Evolutionary conservation across 2,113 vertebrate genomes (phyloP).

Genomic region (Eonycteris spelaea): DNA sequence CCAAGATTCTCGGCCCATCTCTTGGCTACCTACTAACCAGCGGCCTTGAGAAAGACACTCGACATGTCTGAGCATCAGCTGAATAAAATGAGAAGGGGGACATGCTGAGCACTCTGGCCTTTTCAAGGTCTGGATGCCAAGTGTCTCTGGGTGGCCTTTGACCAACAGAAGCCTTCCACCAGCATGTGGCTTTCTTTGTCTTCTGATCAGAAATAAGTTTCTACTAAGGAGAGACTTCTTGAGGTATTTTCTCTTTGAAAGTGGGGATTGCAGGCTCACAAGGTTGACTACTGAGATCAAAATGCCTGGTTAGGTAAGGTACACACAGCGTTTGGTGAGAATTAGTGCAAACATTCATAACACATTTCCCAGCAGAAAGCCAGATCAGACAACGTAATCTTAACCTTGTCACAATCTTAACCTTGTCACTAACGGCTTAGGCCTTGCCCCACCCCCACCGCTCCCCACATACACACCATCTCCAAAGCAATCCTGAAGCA

Average conservation of each 20-base stretch:
- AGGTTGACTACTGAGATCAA: background rate
- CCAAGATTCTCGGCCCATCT: background rate
- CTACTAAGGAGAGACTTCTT: background rate
- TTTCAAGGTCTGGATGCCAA: background rate
- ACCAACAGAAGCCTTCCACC: background rate
- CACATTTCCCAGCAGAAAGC: background rate
- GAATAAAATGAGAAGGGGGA: background rate
- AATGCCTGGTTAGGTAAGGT: background rate
- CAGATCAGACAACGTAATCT: background rate
- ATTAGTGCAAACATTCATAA: background rate
- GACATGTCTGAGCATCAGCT: background rate
- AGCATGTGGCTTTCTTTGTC: background rate
- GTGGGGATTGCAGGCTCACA: background rate
- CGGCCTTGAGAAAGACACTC: background rate
- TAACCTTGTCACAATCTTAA: background rate
- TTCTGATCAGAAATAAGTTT: background rate
- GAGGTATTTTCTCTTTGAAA: background rate
- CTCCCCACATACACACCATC: background rate
- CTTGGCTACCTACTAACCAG: background rate
- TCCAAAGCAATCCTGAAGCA: background rate
- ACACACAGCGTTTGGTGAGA: background rate
- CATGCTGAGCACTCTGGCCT: background rate
- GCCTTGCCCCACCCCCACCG: too few relatives aligned
- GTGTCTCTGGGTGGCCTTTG: background rate
- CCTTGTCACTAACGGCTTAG: background rate